phyloP scores from a whole-genome alignment of 1,140 invertebrate genomes.

The Oryctes rhinoceros region DNA sequence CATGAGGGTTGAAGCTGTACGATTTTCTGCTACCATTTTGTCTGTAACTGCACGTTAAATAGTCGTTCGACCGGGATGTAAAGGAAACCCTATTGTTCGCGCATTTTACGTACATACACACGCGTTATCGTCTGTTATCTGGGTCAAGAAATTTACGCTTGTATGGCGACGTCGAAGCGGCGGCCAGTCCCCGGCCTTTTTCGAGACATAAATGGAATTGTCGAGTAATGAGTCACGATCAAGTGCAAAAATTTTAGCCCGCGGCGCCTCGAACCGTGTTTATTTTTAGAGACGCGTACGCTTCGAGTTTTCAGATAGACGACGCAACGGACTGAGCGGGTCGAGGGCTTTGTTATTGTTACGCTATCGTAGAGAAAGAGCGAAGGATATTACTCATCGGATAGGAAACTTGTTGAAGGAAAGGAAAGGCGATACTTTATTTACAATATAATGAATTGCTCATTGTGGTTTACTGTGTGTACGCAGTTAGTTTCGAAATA shows the following conservation, averaged over 20 bases:
- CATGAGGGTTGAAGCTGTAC: too few relatives aligned
- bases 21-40: too few relatives aligned
- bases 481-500: too few relatives aligned
- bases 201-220: constrained; percentile 9
- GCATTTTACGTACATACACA: too few relatives aligned
- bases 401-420: too few relatives aligned
- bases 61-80: too few relatives aligned
- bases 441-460: too few relatives aligned
- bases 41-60: too few relatives aligned
- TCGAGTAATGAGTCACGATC: neutral
- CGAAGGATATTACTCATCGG: too few relatives aligned
- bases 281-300: neutral
- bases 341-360: neutral
- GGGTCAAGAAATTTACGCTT: constrained; percentile 14
- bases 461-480: too few relatives aligned
- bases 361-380: neutral
- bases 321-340: neutral
- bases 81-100: too few relatives aligned
- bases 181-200: neutral
- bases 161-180: constrained; percentile 5
- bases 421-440: too few relatives aligned
- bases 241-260: neutral
- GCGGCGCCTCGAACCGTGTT: neutral
- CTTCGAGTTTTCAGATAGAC: neutral
- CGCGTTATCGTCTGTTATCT: neutral